phyloP scores from a whole-genome alignment of 2,888 invertebrate genomes.

The Chaetoderma sp. region DNA sequence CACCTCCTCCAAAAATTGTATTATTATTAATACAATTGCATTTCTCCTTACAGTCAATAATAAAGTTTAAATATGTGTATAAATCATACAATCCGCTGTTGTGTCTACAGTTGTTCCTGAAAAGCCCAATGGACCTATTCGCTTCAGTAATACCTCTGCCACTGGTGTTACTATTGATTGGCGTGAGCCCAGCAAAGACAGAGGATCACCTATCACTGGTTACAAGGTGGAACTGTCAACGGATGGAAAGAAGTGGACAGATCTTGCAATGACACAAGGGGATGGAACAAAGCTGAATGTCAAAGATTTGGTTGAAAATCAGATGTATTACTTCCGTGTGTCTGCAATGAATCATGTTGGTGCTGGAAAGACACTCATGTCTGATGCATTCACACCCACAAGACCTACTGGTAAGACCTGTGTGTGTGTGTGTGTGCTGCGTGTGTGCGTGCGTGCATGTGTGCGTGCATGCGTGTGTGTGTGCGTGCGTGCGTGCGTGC shows the following conservation, averaged over 20 bases:
- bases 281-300: constrained; percentile 53
- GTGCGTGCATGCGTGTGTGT: too few relatives aligned
- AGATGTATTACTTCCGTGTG: constrained; percentile 64
- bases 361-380: constrained; percentile 52
- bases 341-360: constrained; percentile 66
- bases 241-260: constrained; percentile 88
- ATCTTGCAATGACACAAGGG: constrained; percentile 89
- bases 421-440: too few relatives aligned
- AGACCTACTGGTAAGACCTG: constrained; percentile 45
- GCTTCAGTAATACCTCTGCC: constrained; percentile 47
- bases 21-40: too few relatives aligned
- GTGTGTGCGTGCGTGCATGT: too few relatives aligned
- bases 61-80: too few relatives aligned
- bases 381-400: constrained; percentile 50
- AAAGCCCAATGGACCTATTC: constrained; percentile 58
- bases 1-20: too few relatives aligned
- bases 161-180: constrained; percentile 64
- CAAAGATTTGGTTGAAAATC: constrained; percentile 57
- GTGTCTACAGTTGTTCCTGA: constrained; percentile 50
- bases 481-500: too few relatives aligned
- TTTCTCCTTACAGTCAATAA: too few relatives aligned
- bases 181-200: constrained; percentile 69
- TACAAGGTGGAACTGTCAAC: constrained; percentile 61
- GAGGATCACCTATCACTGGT: constrained; percentile 64
- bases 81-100: too few relatives aligned